Evolutionary conservation across 2,888 invertebrate species (phyloP), one percentile per base, ranked within the genome.

Genomic region (Callyntrura guangdongensis): DNA sequence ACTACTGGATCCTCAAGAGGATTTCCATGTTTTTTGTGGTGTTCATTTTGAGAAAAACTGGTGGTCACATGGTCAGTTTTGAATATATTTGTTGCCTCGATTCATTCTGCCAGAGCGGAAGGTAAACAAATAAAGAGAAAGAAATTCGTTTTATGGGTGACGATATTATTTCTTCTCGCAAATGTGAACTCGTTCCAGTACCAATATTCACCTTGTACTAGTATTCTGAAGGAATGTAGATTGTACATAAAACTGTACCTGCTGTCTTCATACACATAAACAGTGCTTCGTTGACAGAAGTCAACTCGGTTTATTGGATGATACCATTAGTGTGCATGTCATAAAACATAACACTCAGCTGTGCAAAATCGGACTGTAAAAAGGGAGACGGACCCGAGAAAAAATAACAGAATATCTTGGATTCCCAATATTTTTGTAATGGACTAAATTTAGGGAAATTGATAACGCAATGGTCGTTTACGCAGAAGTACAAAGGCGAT

Each of bases 191-290:
- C 27, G 14, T 53, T 45, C 2, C 1, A 53, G 22, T 22, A n/a
- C 8, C 53, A 53, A 53, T 25, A 22, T 49, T 86, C 77, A 61
- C 61, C 64, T 49, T 79, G 49, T 27, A 12, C 77, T 79, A 49
- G 86, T 67, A 79, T 86, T 86, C 25, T 3, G 36, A 9, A 27
- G 53, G 53, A 77, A 77, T 53, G 17, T 77, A 14, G 45, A 77
- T 77, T 77, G 53, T 11, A 17, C 49, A 77, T 77, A 77, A 77
- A 77, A 77, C 25, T 53, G 17, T 49, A 25, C 53, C 5, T 47
- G 22, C 9, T 17, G 17, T n/a, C n/a, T 36, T 36, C 3, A 2
- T 36, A 36, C n/a, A n/a, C n/a, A 36, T 36, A 36, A 36, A 36
- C 36, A 36, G 6, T n/a, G n/a, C n/a, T n/a, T n/a, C n/a, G 36